Base-by-base conservation (phyloP, 2,888 invertebrate genomes). In the Spisula subtruncata region DNA sequence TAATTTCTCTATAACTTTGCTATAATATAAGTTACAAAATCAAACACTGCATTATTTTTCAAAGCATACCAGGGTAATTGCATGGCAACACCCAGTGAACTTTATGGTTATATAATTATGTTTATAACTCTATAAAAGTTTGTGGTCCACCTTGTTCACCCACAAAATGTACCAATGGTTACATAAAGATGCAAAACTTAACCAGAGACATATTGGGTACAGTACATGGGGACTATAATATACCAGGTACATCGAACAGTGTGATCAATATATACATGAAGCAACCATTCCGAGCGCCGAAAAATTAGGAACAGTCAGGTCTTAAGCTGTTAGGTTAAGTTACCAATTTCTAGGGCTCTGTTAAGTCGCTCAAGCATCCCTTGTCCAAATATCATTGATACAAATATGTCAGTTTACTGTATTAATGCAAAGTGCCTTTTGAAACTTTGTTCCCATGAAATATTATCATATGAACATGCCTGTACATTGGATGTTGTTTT, bases 121-220 rank as follows among this genome's bases (percentile, higher is more conserved):
- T 66, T 66, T 25, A 66, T n/a, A 66, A 66, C 60, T 66, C 60
- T 25, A 66, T 66, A 25, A 66, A 66, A 66, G 51, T 66, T 66
- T 66, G 25, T 66, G n/a, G 46, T 71, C 25, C 85, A 71, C 41
- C 60, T 25, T 56, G n/a, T 85, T 32, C 16, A 80, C 81, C 41
- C 25, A n/a, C 20, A 80, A 25, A 80, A 25, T 5, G 41, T 41
- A 81, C 18, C 46, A 32, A 2, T 4, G 5, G 60, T 4, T 10
- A 66, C 25, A 66, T 66, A 66, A n/a, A 66, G 60, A 25, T 25
- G 25, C 25, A 66, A 25, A 66, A 10, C n/a, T 66, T 25, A 41
- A 41, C 41, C 41, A 41, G 41, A 25, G 25, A 66, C 25, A 10
- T 20, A 66, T 10, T 66, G 25, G 8, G 6, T n/a, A 10, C 60